Evolutionary conservation across 1,140 invertebrate genomes (phyloP), one percentile per base, ranked within the genome.

Genomic region (Himalopsyche phryganea): DNA sequence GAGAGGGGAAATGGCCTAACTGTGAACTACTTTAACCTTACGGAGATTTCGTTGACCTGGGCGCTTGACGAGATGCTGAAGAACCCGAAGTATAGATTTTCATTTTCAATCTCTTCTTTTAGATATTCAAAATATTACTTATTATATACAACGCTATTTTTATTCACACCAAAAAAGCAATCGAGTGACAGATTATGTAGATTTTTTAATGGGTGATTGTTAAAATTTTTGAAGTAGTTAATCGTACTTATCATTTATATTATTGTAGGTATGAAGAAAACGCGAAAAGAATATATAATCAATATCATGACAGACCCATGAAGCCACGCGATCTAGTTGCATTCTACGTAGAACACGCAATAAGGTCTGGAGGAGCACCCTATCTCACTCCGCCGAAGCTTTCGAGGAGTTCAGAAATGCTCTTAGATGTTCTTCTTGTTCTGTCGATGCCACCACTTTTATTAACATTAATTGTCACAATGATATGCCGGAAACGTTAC

Each of bases 291-390:
- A 11, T 68, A 6, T 67, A 69, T 0, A 53, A 54, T 4, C 65
- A 69, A 2, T 75, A 67, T 55, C 68, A 72, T 35, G 53, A 70
- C 38, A 61, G 69, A 1, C 61, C 66, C 2, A 52, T 63, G 19
- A 19, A 55, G 2, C 69, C 73, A 0, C 58, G 60, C 3, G 54
- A 56, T 6, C 67, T 73, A 36, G 32, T 72, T 10, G 58, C 65
- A 6, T 66, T 69, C 20, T 40, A 58, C n/a, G 48, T 19, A 2
- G 40, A 58, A 11, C 49, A 58, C 14, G 42, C 47, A 5, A 49
- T 60, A 13, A 13, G 45, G 18, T 38, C 33, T 13, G 47, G 52
- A 2, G 58, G 58, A 13, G 58, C 50, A 1, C 32, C 23, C 6
- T 44, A 60, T 47, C 38, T 60, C 9, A 1, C 35, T 14, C 58